Evolutionary conservation across 2,888 invertebrate species (phyloP).

Genomic region (Drosophila dives): DNA sequence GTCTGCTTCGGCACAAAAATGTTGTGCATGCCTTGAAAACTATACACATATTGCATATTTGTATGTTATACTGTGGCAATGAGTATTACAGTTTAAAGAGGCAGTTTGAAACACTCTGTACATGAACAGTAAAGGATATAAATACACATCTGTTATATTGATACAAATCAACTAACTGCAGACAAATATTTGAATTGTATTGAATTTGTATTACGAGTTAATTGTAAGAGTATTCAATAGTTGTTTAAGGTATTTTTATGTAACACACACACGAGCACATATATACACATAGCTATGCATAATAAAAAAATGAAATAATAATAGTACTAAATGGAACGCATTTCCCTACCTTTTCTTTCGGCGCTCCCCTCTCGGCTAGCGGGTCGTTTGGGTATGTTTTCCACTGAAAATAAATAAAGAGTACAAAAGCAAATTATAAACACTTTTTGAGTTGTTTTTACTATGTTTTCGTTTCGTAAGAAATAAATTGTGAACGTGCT

Average conservation of each 20-base stretch:
- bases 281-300: not conserved
- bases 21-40: not conserved
- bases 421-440: slow-evolving; percentile 40
- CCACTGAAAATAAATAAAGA: slow-evolving; percentile 78
- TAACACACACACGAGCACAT: slow-evolving; percentile 30
- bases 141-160: not conserved
- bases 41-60: not conserved
- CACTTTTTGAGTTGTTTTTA: slow-evolving; percentile 34
- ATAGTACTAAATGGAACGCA: slow-evolving; percentile 40
- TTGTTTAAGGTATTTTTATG: slow-evolving; percentile 38
- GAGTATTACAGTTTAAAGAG: not conserved
- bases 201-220: not conserved
- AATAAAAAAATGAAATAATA: slow-evolving; percentile 17
- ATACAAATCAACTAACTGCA: not conserved
- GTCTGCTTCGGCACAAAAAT: slow-evolving; percentile 6
- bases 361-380: slow-evolving; percentile 85
- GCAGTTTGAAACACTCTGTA: not conserved
- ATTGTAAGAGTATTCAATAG: slow-evolving; percentile 31
- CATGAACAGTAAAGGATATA: not conserved
- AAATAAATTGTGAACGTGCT: slow-evolving; percentile 35
- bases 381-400: slow-evolving; percentile 82
- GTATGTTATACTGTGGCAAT: not conserved
- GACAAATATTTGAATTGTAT: not conserved
- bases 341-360: slow-evolving; percentile 83
- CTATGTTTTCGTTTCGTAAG: slow-evolving; percentile 50